Percentiles rank a stretch among this genome's conserved stretches.
These are phyloP conservation scores for Drosophila rhopaloa DNA, from an alignment of 1,140 invertebrate species.

Conservation along the genomic window DNA sequence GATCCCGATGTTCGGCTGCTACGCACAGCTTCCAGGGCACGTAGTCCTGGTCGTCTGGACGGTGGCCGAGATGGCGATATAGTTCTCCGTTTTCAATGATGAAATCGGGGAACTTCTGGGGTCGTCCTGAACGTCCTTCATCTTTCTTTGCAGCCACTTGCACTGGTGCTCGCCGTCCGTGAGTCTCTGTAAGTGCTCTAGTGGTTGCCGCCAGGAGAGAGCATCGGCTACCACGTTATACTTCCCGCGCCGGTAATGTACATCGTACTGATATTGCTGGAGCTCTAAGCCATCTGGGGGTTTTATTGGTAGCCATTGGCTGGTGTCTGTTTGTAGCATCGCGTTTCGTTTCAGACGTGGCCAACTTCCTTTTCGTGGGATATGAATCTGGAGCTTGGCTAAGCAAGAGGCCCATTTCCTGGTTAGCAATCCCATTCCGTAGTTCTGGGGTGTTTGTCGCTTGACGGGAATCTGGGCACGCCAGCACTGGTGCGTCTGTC, in stretches of 20 bases:
- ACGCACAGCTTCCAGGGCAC: background rate
- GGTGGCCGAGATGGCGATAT: background rate
- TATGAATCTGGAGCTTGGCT: too few species aligned
- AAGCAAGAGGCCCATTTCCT: too few species aligned
- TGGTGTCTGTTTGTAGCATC: too few species aligned
- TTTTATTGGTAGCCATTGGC: too few species aligned
- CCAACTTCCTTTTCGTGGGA: too few species aligned
- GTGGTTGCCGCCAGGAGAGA: too few species aligned
- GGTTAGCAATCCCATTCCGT: too few species aligned
- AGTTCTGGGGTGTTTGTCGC: too few species aligned
- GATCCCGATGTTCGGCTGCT: background rate
- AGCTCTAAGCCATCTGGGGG: background rate
- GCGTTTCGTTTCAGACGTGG: too few species aligned
- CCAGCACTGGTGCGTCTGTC: too few species aligned
- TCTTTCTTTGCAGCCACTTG: background rate
- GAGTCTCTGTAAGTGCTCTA: background rate
- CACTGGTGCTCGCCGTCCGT: background rate
- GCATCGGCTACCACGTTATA: background rate
- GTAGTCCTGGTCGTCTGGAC: background rate
- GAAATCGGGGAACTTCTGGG: slow-evolving; percentile 1
- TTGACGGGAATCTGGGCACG: too few species aligned
- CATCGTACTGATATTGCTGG: background rate
- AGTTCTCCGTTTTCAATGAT: slow-evolving; percentile 7
- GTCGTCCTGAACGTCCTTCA: background rate
- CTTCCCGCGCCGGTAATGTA: background rate